A percentile compares a stretch with the other conserved stretches of the same genome.
Conservation (phyloP, 2,888 invertebrate species). For the Venusia cambrica region DNA sequence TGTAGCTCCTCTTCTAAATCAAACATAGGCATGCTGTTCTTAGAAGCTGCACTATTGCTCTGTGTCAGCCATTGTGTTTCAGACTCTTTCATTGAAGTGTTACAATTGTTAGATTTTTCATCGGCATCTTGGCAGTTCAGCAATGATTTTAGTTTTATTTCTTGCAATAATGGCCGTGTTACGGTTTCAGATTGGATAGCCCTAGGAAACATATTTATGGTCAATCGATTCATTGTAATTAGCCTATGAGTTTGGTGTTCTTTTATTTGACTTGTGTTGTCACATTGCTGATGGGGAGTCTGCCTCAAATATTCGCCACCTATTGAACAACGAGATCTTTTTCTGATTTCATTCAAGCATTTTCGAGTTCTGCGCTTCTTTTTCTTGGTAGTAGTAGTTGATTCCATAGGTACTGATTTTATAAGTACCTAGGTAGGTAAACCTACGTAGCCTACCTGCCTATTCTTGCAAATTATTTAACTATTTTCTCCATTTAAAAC, state of each 20-base stretch:
- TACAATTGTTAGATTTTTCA: slow-evolving; percentile 16
- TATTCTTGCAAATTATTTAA: no score
- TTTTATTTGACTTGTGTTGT: slow-evolving; percentile 25
- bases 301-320: slow-evolving; percentile 4
- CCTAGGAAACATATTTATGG: slow-evolving; percentile 56
- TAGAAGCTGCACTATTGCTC: slow-evolving; percentile 2
- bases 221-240: slow-evolving; percentile 55
- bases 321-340: slow-evolving; percentile 39
- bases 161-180: slow-evolving; percentile 46
- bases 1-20: slow-evolving; percentile 5
- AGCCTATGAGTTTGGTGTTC: slow-evolving; percentile 11
- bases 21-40: slow-evolving; percentile 9
- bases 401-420: no score
- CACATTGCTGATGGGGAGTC: slow-evolving; percentile 1
- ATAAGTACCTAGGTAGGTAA: no score
- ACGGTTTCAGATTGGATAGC: slow-evolving; percentile 62
- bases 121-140: slow-evolving; percentile 25
- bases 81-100: not conserved
- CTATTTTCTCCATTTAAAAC: no score
- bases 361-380: slow-evolving; percentile 64
- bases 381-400: slow-evolving; percentile 6
- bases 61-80: slow-evolving; percentile 1
- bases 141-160: slow-evolving; percentile 36
- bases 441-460: no score
- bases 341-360: slow-evolving; percentile 60